These are phyloP conservation scores for Cololabis saira DNA, from an alignment of 2,113 vertebrate species.

Conservation along the genomic window DNA sequence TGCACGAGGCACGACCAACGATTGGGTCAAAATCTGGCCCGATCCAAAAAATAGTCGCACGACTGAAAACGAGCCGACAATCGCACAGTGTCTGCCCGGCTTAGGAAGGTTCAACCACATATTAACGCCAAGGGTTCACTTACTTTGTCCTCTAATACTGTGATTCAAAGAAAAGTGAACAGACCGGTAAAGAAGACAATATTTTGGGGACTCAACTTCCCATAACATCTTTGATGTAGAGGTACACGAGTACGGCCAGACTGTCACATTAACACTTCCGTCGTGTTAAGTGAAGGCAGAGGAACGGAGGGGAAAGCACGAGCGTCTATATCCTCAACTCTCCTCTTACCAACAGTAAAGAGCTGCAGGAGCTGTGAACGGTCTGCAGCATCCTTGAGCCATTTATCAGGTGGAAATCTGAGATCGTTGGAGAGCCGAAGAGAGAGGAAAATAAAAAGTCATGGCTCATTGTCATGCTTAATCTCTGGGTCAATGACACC, in stretches of 20 bases:
- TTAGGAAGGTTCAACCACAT: too few relatives aligned
- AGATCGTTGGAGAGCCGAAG: slow-evolving; percentile 29
- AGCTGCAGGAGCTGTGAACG: slow-evolving; percentile 31
- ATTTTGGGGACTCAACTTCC: too few relatives aligned
- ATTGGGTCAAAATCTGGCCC: too few relatives aligned
- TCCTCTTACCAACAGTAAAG: slow-evolving; percentile 45
- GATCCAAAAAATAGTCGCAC: too few relatives aligned
- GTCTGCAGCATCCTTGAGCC: slow-evolving; percentile 57
- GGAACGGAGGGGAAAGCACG: slow-evolving; percentile 7
- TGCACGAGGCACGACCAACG: too few relatives aligned
- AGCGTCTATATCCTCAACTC: slow-evolving; percentile 26
- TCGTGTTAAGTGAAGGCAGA: slow-evolving; percentile 31
- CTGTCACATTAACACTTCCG: slow-evolving; percentile 31
- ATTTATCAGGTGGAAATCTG: slow-evolving; percentile 37
- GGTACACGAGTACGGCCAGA: not conserved
- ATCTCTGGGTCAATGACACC: slow-evolving; percentile 77
- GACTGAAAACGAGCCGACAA: too few relatives aligned
- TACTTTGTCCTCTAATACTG: too few relatives aligned
- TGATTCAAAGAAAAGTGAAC: too few relatives aligned
- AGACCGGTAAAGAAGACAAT: too few relatives aligned
- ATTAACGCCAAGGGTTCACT: too few relatives aligned
- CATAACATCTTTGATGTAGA: too few relatives aligned
- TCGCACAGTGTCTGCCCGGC: too few relatives aligned
- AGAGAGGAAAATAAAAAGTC: slow-evolving; percentile 23
- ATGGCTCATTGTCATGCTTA: slow-evolving; percentile 75